Base-by-base conservation (phyloP, 2,888 invertebrate species). In the Polydrusus tereticollis region DNA sequence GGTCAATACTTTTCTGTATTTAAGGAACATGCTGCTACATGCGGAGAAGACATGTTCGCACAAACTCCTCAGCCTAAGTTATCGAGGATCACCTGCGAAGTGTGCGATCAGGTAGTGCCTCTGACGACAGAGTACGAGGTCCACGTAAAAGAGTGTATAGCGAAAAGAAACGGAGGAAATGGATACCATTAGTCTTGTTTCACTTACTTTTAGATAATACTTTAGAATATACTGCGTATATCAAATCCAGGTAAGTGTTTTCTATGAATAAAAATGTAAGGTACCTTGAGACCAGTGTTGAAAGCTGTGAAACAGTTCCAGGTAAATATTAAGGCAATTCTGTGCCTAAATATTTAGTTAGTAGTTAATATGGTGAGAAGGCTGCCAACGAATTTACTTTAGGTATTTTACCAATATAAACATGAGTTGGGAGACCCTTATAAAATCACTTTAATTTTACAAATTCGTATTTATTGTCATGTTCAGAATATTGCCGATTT, bases 11-110 rank as follows among this genome's bases (percentile, higher is more conserved):
- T 36, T 4, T 23, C 23, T 33, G 20, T 59, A 10, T 41, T 68
- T 64, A 43, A 78, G 77, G 76, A 72, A 55, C 77, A 78, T 50
- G 78, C 77, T 0, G 47, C 75, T 2, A 74, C 74, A 1, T 77
- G 77, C 36, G 76, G 76, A 1, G 75, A 76, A 45, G 76, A 76
- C 26, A 60, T 65, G 20, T 52, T 74, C 18, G 47, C 65, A 21
- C 71, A 72, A 16, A 65, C 67, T 12, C 59, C 66, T 29, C 20
- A 58, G 4, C 57, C 64, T 4, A 74, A 67, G 45, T 18, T 52
- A 0, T 45, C 60, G 18, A 69, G 71, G 23, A 72, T 76, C 8
- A 64, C 75, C 1, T 77, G 77, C 33, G 60, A 72, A 43, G 23
- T 74, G 23, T 77, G 77, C 69, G 77, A 76, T 57, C 52, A 41